These are phyloP conservation scores for Belonocnema kinseyi DNA, from an alignment of 1,140 invertebrate species.

Conservation along the genomic window DNA sequence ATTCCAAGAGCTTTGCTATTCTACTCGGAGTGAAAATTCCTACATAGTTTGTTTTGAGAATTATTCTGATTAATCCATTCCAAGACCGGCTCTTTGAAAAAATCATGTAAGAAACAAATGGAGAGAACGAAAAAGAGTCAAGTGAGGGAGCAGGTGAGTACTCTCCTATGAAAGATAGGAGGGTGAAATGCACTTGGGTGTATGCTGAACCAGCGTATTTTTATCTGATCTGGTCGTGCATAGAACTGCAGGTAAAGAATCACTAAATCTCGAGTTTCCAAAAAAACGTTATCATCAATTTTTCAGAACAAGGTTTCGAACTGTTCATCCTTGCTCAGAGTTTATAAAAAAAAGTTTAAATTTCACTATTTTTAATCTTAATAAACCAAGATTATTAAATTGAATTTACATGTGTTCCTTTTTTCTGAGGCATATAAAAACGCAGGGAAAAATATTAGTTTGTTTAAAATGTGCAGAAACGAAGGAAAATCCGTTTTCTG, in stretches of 20 bases:
- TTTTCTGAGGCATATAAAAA: too few relatives aligned
- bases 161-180: background rate
- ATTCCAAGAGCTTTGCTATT: too few relatives aligned
- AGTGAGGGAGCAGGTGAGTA: constrained; percentile 4
- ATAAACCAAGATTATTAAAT: too few relatives aligned
- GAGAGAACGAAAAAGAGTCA: background rate
- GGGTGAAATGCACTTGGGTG: constrained; percentile 5
- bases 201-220: constrained; percentile 20
- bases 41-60: background rate
- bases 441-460: too few relatives aligned
- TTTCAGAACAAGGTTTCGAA: background rate
- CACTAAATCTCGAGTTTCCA: background rate
- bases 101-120: constrained; percentile 10
- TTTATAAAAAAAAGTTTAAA: too few relatives aligned
- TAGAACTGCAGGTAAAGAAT: constrained; percentile 19
- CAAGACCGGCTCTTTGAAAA: background rate
- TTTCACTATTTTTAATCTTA: too few relatives aligned
- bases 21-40: too few relatives aligned
- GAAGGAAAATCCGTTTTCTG: too few relatives aligned
- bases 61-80: background rate
- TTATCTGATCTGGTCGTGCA: constrained; percentile 28
- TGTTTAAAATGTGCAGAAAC: too few relatives aligned
- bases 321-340: background rate
- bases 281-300: constrained; percentile 11
- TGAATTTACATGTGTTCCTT: too few relatives aligned